These are phyloP conservation scores for Luperina testacea DNA, from an alignment of 2,888 invertebrate species.

Conservation along the genomic window DNA sequence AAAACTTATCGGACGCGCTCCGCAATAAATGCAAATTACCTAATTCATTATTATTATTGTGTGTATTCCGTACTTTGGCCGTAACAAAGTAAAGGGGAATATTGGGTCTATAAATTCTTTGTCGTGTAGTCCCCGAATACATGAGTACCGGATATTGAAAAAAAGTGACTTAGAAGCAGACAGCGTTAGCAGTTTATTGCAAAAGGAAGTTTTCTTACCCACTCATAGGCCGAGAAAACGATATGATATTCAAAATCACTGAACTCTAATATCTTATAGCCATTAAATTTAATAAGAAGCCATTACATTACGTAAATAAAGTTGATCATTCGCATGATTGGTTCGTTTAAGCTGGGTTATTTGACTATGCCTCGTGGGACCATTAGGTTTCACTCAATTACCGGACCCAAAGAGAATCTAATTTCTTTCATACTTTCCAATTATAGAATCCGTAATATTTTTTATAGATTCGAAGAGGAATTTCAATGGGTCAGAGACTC, in stretches of 20 bases:
- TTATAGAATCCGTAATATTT: constrained; percentile 37
- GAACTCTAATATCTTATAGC: constrained; percentile 2
- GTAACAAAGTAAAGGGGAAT: constrained; percentile 27
- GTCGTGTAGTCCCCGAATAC: constrained; percentile 2
- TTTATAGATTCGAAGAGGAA: not conserved
- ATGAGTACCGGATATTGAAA: constrained; percentile 42
- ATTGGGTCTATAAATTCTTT: constrained; percentile 39
- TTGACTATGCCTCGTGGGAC: constrained; percentile 60
- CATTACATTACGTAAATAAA: constrained; percentile 55
- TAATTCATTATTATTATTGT: constrained; percentile 55
- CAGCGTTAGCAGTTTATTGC: not conserved
- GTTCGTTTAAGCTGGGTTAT: constrained; percentile 51
- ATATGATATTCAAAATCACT: constrained; percentile 11
- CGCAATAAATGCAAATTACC: constrained; percentile 57
- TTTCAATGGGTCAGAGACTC: constrained; percentile 15
- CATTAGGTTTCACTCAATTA: constrained; percentile 64
- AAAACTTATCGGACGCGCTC: constrained; percentile 58
- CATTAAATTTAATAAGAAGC: constrained; percentile 29
- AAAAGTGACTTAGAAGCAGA: constrained; percentile 25
- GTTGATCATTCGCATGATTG: constrained; percentile 54
- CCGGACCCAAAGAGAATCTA: constrained; percentile 57
- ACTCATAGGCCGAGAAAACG: not conserved
- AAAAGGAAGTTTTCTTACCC: not conserved
- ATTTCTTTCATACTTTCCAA: constrained; percentile 52
- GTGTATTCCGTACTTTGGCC: constrained; percentile 12